A percentile compares a stretch with the other conserved stretches of the same genome.
phyloP scores from a whole-genome alignment of 2,113 vertebrate species.

The Orcinus orca region DNA sequence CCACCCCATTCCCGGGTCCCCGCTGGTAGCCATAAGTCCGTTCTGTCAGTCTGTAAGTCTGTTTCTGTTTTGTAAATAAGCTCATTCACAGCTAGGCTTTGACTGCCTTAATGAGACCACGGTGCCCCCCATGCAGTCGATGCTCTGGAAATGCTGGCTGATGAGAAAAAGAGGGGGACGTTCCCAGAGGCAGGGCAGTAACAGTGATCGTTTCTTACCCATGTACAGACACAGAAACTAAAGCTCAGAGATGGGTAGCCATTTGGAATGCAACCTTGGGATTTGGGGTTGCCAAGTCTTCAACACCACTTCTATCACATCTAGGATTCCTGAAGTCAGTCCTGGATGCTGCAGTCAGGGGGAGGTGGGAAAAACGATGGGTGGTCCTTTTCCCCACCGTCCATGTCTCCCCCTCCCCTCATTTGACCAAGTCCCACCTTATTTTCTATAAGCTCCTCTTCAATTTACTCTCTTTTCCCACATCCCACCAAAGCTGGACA shows the following conservation, averaged over 20 bases:
- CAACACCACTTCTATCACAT: not conserved
- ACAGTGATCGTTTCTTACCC: not conserved
- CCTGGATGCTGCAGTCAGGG: not conserved
- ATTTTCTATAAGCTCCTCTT: not conserved
- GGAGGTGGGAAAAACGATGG: not conserved
- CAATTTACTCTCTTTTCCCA: not conserved
- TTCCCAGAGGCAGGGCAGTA: not conserved
- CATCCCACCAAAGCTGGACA: constrained; percentile 87
- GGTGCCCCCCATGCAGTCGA: not conserved
- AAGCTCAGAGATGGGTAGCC: not conserved
- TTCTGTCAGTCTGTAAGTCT: no score
- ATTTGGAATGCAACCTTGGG: not conserved
- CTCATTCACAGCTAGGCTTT: not conserved
- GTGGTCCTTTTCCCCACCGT: not conserved
- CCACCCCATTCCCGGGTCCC: rapidly evolving
- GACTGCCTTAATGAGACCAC: not conserved
- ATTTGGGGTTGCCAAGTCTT: not conserved
- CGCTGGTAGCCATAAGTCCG: no score
- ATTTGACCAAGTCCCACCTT: not conserved
- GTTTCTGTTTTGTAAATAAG: no score
- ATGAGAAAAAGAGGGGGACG: not conserved
- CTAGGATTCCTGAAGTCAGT: not conserved
- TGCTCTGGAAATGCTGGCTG: not conserved
- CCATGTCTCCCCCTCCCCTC: not conserved
- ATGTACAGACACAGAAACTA: not conserved